Evolutionary conservation across 2,113 vertebrate species (phyloP), one percentile per base, ranked within the genome.

Genomic region (Mohoua ochrocephala): DNA sequence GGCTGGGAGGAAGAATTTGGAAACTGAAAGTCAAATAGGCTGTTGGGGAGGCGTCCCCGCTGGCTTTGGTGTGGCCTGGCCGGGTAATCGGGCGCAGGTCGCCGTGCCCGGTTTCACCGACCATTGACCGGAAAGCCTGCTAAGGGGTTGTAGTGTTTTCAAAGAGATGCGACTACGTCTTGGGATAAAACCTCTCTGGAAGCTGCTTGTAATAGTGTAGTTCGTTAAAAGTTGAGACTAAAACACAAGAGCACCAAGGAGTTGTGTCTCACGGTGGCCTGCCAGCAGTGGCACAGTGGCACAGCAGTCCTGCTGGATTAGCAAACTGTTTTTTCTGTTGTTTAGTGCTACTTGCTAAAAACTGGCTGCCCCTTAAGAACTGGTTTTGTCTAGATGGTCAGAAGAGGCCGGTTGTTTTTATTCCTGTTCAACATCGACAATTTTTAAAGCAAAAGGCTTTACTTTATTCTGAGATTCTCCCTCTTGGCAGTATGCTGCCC

Each of bases 241-340:
- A 63, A 45, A 13, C 22, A 0, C 0, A 1, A 1, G 2, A 5
- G 26, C 7, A 0, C 11, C 1, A 9, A 24, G 67, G 63, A 45
- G 57, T 18, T 45, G 5, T 5, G 54, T 4, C 8, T 31, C 41
- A 1, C 39, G 1, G 7, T 2, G 37, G 3, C 16, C 11, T 56
- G 7, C 3, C 13, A 7, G 31, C 31, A 7, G 54, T 8, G 17
- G 15, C 31, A 2, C n/a, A 7, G 54, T 15, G 18, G 21, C 31
- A 2, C 4, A 21, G 39, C 60, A n/a, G 35, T 53, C 16, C 18
- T 22, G 0, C 41, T 15, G 27, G 9, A 49, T 33, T 53, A 15
- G 6, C 28, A 1, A 1, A 5, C 31, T 57, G 0, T 1, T n/a
- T 44, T 47, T 53, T 42, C 12, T 20, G 16, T 3, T 28, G 8